A percentile compares a stretch with the other conserved stretches of the same genome.
These are phyloP conservation scores for Hyphantria cunea DNA, from an alignment of 1,140 invertebrate genomes.

Conservation along the genomic window DNA sequence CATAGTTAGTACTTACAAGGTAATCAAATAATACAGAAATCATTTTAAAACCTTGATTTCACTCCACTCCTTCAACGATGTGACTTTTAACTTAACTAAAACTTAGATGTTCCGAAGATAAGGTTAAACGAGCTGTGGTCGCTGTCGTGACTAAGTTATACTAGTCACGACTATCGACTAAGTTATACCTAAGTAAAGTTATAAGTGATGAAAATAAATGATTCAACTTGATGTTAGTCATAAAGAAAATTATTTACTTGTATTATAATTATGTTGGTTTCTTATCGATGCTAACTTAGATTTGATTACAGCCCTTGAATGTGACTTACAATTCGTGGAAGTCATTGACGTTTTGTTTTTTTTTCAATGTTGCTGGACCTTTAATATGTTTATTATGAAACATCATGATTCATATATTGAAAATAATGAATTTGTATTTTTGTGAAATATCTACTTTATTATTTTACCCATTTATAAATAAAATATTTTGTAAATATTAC, in stretches of 20 bases:
- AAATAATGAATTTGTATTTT: too few relatives aligned
- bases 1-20: background rate
- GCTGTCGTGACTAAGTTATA: conserved; percentile 58
- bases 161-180: conserved; percentile 47
- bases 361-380: background rate
- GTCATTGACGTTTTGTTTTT: background rate
- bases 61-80: conserved; percentile 4
- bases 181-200: conserved; percentile 15
- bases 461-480: too few relatives aligned
- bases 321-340: conserved; percentile 1
- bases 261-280: background rate
- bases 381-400: background rate
- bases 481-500: too few relatives aligned
- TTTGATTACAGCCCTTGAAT: background rate
- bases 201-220: conserved; percentile 20
- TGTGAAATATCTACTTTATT: too few relatives aligned
- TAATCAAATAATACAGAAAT: background rate
- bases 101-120: conserved; percentile 34
- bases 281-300: conserved; percentile 1
- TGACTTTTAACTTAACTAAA: conserved; percentile 17
- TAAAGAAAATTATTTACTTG: conserved; percentile 14
- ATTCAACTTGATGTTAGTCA: conserved; percentile 8
- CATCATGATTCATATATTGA: too few relatives aligned
- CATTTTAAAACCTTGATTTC: background rate
- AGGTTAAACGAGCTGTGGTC: conserved; percentile 31